A percentile compares a stretch with the other conserved stretches of the same genome.
phyloP scores from a whole-genome alignment of 2,888 invertebrate species.

The Apamea epomidion region DNA sequence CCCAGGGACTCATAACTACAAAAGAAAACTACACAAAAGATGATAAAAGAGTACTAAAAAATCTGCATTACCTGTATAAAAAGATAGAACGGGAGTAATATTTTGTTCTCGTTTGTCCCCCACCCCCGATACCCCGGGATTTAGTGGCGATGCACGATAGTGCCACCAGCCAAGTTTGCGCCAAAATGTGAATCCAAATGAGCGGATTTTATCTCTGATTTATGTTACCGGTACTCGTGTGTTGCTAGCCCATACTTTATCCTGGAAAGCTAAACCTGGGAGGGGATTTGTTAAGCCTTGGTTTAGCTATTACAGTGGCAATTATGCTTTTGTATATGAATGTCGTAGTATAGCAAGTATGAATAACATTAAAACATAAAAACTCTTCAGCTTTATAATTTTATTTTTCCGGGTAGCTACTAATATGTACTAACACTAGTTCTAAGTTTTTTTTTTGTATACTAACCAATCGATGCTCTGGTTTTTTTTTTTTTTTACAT shows the following conservation, averaged over 20 bases:
- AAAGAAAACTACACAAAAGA: not conserved
- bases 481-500: no score
- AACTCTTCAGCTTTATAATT: no score
- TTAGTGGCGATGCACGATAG: slow-evolving; percentile 55
- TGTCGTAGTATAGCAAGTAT: not conserved
- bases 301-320: not conserved
- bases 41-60: not conserved
- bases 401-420: no score
- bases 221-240: slow-evolving; percentile 36
- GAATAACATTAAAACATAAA: no score
- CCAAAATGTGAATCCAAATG: slow-evolving; percentile 50
- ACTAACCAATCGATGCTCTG: no score
- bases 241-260: slow-evolving; percentile 20
- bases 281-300: not conserved
- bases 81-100: slow-evolving; percentile 17
- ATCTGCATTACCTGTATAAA: slow-evolving; percentile 1
- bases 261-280: not conserved
- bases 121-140: slow-evolving; percentile 4
- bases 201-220: slow-evolving; percentile 58
- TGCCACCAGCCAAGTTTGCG: slow-evolving; percentile 47
- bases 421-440: no score
- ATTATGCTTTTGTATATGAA: not conserved
- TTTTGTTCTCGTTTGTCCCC: slow-evolving; percentile 33
- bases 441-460: no score
- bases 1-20: not conserved